Conservation (phyloP, 2,888 invertebrate genomes). For the Pyrochroa serraticornis region DNA sequence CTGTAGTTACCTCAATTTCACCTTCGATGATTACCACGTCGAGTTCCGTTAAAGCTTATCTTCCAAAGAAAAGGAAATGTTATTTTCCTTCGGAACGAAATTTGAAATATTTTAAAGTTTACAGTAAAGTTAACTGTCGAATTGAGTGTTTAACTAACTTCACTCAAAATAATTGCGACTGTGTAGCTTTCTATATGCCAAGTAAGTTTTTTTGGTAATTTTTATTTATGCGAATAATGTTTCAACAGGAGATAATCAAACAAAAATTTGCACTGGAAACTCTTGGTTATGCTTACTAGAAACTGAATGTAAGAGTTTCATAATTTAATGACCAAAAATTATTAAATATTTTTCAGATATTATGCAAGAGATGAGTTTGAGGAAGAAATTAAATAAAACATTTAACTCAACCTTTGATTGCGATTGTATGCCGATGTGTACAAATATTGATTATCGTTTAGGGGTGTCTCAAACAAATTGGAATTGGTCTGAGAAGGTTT, state of each 20-base stretch:
- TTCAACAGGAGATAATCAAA: slow-evolving; percentile 62
- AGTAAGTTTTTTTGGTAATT: slow-evolving; percentile 53
- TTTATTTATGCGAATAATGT: no score
- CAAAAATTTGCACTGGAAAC: slow-evolving; percentile 63
- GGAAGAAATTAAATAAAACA: background rate
- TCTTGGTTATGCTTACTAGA: slow-evolving; percentile 59
- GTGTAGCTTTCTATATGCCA: slow-evolving; percentile 69
- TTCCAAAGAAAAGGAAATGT: slow-evolving; percentile 68
- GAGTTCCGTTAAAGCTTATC: slow-evolving; percentile 66
- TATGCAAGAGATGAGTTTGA: background rate
- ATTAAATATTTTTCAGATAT: slow-evolving; percentile 42
- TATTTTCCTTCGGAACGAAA: slow-evolving; percentile 70
- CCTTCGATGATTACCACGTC: slow-evolving; percentile 76
- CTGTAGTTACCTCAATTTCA: slow-evolving; percentile 70
- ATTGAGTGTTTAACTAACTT: slow-evolving; percentile 73
- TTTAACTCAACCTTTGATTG: slow-evolving; percentile 38
- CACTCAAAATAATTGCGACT: slow-evolving; percentile 58
- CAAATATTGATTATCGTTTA: slow-evolving; percentile 48
- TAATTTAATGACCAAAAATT: no score
- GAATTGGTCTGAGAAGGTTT: slow-evolving; percentile 33
- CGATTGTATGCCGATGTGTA: slow-evolving; percentile 52
- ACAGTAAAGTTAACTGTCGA: slow-evolving; percentile 74
- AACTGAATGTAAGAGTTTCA: slow-evolving; percentile 53
- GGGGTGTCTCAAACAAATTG: slow-evolving; percentile 51
- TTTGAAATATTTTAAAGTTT: slow-evolving; percentile 68